Evolutionary conservation across 2,888 invertebrate genomes (phyloP).

Genomic region (Cotesia congregata): DNA sequence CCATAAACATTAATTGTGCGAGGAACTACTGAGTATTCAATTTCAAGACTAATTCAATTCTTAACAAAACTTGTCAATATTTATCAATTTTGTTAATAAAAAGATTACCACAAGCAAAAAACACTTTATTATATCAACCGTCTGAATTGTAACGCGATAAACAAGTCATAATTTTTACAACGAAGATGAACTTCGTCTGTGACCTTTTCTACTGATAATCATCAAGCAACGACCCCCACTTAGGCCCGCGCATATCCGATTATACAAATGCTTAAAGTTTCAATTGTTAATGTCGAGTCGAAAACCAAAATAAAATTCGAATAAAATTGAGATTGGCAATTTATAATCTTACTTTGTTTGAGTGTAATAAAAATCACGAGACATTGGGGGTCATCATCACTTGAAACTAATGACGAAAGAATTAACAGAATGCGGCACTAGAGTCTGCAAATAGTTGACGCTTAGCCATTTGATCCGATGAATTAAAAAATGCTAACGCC

Average conservation of each 20-base stretch:
- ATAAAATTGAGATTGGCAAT: not conserved
- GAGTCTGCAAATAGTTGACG: constrained; percentile 52
- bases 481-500: constrained; percentile 13
- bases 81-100: not conserved
- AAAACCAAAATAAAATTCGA: not conserved
- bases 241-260: constrained; percentile 36
- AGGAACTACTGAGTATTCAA: too few species aligned
- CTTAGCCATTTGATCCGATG: constrained; percentile 33
- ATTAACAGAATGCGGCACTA: constrained; percentile 43
- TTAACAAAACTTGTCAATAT: not conserved
- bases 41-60: not conserved
- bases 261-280: constrained; percentile 28
- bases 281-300: constrained; percentile 15
- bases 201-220: constrained; percentile 54
- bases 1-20: too few species aligned
- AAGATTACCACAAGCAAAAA: not conserved
- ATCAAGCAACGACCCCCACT: constrained; percentile 33
- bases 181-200: constrained; percentile 50
- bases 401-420: not conserved
- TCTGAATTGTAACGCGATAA: not conserved
- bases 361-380: not conserved
- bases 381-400: constrained; percentile 6
- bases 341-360: not conserved
- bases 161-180: constrained; percentile 32
- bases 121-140: too few species aligned